phyloP scores from a whole-genome alignment of 2,113 vertebrate genomes.

The Mobula birostris region DNA sequence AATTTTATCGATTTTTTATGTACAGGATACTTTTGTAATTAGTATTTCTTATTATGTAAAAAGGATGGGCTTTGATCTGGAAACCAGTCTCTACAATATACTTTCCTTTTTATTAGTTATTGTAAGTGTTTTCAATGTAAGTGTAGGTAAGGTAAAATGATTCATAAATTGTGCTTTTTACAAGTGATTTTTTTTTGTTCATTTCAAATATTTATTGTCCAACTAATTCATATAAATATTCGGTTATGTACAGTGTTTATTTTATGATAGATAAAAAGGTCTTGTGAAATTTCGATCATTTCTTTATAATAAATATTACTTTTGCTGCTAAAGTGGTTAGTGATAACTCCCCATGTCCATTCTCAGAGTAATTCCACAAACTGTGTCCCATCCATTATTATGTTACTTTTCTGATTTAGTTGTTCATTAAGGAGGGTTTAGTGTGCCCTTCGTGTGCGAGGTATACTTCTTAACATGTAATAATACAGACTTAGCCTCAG shows the following conservation, averaged over 20 bases:
- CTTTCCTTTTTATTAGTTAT: constrained; percentile 35
- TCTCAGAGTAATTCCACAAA: neutral
- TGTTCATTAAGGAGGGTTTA: constrained; percentile 10
- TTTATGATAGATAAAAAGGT: constrained; percentile 38
- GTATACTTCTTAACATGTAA: neutral
- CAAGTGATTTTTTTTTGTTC: constrained; percentile 34
- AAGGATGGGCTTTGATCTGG: constrained; percentile 28
- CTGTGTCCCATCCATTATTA: neutral
- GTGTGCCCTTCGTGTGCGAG: neutral
- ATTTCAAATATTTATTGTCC: constrained; percentile 38
- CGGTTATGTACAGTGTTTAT: constrained; percentile 37
- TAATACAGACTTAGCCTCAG: neutral
- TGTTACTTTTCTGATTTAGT: constrained; percentile 15
- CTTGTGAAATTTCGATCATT: constrained; percentile 38
- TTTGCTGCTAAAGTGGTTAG: constrained; percentile 36
- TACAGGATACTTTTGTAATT: constrained; percentile 37
- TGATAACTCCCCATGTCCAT: constrained; percentile 6
- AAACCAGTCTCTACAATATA: constrained; percentile 1
- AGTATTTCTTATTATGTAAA: constrained; percentile 37
- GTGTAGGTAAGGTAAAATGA: constrained; percentile 31
- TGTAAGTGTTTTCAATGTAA: constrained; percentile 38
- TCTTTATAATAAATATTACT: constrained; percentile 38
- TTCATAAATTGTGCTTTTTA: constrained; percentile 38
- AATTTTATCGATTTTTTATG: constrained; percentile 35
- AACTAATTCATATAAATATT: constrained; percentile 38